A percentile compares a stretch with the other conserved stretches of the same genome.
Evolutionary conservation across 1,140 invertebrate genomes (phyloP).

Genomic region (Lordiphosa collinella): DNA sequence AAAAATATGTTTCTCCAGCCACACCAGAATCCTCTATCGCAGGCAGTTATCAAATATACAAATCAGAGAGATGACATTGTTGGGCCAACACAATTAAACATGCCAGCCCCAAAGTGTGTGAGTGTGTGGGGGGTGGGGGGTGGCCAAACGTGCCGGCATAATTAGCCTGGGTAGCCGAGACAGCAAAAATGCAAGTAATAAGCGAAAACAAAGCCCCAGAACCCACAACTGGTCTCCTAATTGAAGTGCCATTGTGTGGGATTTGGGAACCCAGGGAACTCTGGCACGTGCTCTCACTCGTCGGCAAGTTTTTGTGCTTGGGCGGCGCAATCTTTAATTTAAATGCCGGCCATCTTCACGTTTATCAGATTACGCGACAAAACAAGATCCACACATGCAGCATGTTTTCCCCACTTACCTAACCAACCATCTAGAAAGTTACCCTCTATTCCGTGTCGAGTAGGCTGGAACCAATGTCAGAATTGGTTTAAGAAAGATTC

Average conservation of each 20-base stretch:
- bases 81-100: conserved; percentile 29
- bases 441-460: too few relatives aligned
- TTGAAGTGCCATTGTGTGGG: conserved; percentile 34
- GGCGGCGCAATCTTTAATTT: conserved; percentile 70
- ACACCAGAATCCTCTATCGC: conserved; percentile 2
- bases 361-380: conserved; percentile 69
- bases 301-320: conserved; percentile 62
- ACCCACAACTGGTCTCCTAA: conserved; percentile 29
- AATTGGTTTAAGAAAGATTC: too few relatives aligned
- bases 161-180: conserved; percentile 53
- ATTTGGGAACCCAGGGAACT: background rate
- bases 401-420: background rate
- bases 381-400: conserved; percentile 22
- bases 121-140: conserved; percentile 2
- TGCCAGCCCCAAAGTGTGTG: conserved; percentile 22
- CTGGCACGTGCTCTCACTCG: conserved; percentile 38
- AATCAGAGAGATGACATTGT: background rate
- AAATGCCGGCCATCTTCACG: conserved; percentile 75
- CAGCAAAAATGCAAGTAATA: conserved; percentile 62
- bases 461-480: too few relatives aligned
- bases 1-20: conserved; percentile 17
- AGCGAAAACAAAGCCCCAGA: conserved; percentile 32
- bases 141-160: conserved; percentile 49
- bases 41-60: background rate
- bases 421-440: background rate